Evolutionary conservation across 2,888 invertebrate species (phyloP), one percentile per base, ranked within the genome.

Genomic region (Dynastes maya): DNA sequence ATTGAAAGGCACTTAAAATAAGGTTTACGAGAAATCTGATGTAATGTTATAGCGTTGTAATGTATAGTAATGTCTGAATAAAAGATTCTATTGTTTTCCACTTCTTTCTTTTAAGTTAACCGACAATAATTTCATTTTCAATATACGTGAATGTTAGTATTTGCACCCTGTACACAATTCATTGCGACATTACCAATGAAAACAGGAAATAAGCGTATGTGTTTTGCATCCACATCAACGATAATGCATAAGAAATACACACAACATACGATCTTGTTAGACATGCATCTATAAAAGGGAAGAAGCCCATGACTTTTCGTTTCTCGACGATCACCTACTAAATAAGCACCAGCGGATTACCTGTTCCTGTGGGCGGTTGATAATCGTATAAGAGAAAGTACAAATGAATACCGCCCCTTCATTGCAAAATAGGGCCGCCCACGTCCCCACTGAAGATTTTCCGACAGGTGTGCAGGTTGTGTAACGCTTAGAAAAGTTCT

Each of bases 371-470:
- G 67, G 67, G 67, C 67, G 67, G 49, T 13, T 49, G 67, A 45
- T 67, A 67, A 67, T 67, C 67, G 22, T 3, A 22, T 22, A 11
- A 67, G 67, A 67, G 67, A 67, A 67, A 67, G 67, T 67, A 67
- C 16, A 45, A 67, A 49, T 27, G 67, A 67, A 67, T 67, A 49
- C 67, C 67, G 67, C 67, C 67, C 67, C 16, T 67, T 45, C 45
- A 11, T 49, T 45, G 27, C 27, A 49, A 67, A 67, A 22, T 45
- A 22, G 49, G 27, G 67, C 67, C 67, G 67, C 67, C 67, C 13
- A 67, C 67, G 13, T 22, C 4, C 22, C 6, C 22, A 22, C 45
- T 49, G 8, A 45, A 45, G 49, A 67, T 67, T 27, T 63, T 63
- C 63, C 2, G 45, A 45, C 67, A 67, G 67, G 67, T 67, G 67